Percentiles rank a stretch among this genome's conserved stretches.
Conservation (phyloP, 2,797 vertebrate species). For the Chelon auratus region DNA sequence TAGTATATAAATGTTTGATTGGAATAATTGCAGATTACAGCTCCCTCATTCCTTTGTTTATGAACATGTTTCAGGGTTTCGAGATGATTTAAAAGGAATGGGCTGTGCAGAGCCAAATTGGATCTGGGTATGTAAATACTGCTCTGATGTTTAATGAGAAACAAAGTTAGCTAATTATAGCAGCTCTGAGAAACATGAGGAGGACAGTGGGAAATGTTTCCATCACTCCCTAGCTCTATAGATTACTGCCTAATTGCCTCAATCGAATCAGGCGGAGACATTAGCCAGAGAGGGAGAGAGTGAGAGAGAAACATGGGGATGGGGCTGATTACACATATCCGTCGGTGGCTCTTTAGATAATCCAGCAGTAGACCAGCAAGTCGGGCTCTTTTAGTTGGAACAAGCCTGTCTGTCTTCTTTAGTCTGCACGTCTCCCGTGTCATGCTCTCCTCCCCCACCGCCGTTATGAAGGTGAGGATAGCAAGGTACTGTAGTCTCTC, state of each 20-base stretch:
- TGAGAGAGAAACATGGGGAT: constrained; percentile 81
- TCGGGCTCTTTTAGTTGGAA: constrained; percentile 58
- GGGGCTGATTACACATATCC: constrained; percentile 82
- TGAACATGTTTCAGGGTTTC: constrained; percentile 74
- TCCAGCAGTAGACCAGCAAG: constrained; percentile 73
- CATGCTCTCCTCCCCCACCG: constrained; percentile 50
- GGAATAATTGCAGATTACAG: constrained; percentile 67
- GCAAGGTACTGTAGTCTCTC: constrained; percentile 68
- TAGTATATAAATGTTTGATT: constrained; percentile 65
- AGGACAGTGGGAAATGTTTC: constrained; percentile 86
- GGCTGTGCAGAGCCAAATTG: constrained; percentile 81
- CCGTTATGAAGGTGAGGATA: constrained; percentile 74
- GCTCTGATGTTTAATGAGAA: constrained; percentile 87
- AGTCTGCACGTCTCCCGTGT: constrained; percentile 44
- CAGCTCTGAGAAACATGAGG: constrained; percentile 86
- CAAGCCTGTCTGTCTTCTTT: constrained; percentile 64
- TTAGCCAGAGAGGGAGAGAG: constrained; percentile 82
- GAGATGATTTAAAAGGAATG: constrained; percentile 81
- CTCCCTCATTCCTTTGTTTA: constrained; percentile 70
- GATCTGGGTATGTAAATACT: constrained; percentile 89
- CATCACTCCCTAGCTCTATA: constrained; percentile 84
- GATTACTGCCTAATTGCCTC: constrained; percentile 85
- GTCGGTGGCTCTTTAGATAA: constrained; percentile 81
- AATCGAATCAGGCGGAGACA: constrained; percentile 85
- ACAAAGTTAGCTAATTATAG: constrained; percentile 90